A percentile compares a stretch with the other conserved stretches of the same genome.
Evolutionary conservation across 2,888 invertebrate species (phyloP).

Genomic region (Caenorhabditis sp.): DNA sequence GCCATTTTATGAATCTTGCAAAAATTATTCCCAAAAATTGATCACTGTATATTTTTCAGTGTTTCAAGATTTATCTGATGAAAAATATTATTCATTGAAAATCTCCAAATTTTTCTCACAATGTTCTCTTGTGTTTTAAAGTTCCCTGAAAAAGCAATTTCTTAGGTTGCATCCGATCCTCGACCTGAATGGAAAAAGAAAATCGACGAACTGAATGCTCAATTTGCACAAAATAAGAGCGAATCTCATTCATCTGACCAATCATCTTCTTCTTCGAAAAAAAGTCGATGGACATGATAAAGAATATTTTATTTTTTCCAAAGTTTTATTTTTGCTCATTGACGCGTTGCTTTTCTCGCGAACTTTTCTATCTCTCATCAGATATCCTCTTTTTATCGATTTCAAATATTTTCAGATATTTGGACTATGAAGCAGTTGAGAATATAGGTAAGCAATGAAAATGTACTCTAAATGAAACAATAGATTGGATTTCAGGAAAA

Average conservation of each 20-base stretch:
- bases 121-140: neutral
- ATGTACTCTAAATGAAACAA: neutral
- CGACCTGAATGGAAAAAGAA: slow-evolving; percentile 63
- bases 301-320: neutral
- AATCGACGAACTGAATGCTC: slow-evolving; percentile 52
- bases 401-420: neutral
- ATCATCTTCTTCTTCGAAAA: slow-evolving; percentile 10
- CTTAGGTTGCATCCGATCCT: slow-evolving; percentile 49
- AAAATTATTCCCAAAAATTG: no score
- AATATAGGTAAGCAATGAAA: no score
- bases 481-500: neutral
- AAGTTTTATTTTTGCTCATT: neutral
- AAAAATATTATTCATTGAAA: no score
- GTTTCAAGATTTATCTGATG: no score
- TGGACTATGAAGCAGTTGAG: no score
- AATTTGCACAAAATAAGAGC: slow-evolving; percentile 15
- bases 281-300: slow-evolving; percentile 33
- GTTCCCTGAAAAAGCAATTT: neutral
- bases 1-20: no score
- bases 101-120: no score
- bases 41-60: no score
- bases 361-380: neutral
- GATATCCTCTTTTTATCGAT: neutral
- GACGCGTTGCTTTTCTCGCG: neutral
- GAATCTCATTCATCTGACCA: neutral